Base-by-base conservation (phyloP, 2,113 vertebrate genomes). In the Diphyllodes magnificus region DNA sequence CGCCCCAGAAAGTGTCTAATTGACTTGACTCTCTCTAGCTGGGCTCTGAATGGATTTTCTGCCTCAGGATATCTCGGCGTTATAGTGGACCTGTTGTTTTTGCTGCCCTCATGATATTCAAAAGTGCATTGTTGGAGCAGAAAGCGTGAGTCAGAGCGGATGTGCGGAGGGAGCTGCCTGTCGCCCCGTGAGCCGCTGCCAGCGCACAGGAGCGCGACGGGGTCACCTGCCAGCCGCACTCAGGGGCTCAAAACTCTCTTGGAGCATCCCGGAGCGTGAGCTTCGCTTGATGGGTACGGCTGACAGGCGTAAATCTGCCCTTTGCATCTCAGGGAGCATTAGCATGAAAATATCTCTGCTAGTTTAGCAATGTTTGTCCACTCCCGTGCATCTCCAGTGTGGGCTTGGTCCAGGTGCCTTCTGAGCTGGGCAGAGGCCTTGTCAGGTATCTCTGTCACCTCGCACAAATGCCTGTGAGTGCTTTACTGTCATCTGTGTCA, bases 11-110 rank as follows among this genome's bases (percentile, higher is more conserved):
- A 92, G 42, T 95, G 96, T 96, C 80, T 97, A 97, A 97, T 96
- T 97, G 96, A 95, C 92, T 97, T 88, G 92, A 95, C 96, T 97
- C 97, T 96, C 93, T 86, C 95, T 92, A 72, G 51, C 94, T 91
- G 97, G 93, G 78, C 82, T 95, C 92, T 76, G 7, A 96, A 94
- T 51, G 84, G 88, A 69, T 97, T 95, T 95, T 92, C 92, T 93
- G 97, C 98, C 97, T 90, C 39, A 60, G 97, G 97, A 95, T 87
- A 96, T 88, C 70, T 93, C 42, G 0, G 92, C 82, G 7, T 76
- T 96, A 98, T 95, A 98, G 97, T 98, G 94, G 97, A 90, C 93
- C 96, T 97, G 97, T 97, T 98, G 97, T 97, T 95, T 95, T 47
- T 79, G 89, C 82, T 82, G 78, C 64, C 94, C 1, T 56, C 66